Conservation (phyloP, 2,888 invertebrate species). For the Synanthedon myopaeformis region DNA sequence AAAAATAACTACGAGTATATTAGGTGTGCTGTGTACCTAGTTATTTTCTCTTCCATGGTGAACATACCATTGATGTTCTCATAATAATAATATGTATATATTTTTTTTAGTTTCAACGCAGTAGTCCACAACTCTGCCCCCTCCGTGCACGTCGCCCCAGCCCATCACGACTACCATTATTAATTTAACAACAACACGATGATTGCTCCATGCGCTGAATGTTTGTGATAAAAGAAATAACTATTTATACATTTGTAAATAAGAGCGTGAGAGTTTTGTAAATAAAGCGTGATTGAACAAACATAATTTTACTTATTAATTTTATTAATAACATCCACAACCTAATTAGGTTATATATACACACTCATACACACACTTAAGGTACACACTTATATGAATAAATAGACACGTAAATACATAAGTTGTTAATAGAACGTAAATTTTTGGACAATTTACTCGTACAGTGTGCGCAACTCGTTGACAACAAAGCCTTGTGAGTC, state of each 20-base stretch:
- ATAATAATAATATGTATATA: background rate
- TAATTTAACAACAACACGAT: slow-evolving; percentile 10
- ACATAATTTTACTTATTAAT: background rate
- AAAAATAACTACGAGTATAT: too few relatives aligned
- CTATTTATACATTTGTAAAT: slow-evolving; percentile 28
- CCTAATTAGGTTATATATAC: too few relatives aligned
- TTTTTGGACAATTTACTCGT: too few relatives aligned
- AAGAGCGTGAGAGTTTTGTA: slow-evolving; percentile 15
- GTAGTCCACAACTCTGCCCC: slow-evolving; percentile 57
- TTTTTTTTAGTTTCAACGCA: slow-evolving; percentile 52
- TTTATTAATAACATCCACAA: background rate
- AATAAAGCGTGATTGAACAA: slow-evolving; percentile 19
- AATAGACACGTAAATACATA: too few relatives aligned
- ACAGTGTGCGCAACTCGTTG: too few relatives aligned
- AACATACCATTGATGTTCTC: background rate
- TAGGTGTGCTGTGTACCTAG: too few relatives aligned
- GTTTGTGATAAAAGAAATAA: slow-evolving; percentile 4
- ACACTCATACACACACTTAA: too few relatives aligned
- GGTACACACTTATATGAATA: too few relatives aligned
- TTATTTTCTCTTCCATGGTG: too few relatives aligned
- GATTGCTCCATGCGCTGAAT: slow-evolving; percentile 3
- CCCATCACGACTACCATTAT: slow-evolving; percentile 31
- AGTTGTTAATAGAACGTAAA: too few relatives aligned
- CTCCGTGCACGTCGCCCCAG: slow-evolving; percentile 38
- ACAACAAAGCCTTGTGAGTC: too few relatives aligned